Conservation (phyloP, 2,797 vertebrate genomes). For the Manis pentadactyla region DNA sequence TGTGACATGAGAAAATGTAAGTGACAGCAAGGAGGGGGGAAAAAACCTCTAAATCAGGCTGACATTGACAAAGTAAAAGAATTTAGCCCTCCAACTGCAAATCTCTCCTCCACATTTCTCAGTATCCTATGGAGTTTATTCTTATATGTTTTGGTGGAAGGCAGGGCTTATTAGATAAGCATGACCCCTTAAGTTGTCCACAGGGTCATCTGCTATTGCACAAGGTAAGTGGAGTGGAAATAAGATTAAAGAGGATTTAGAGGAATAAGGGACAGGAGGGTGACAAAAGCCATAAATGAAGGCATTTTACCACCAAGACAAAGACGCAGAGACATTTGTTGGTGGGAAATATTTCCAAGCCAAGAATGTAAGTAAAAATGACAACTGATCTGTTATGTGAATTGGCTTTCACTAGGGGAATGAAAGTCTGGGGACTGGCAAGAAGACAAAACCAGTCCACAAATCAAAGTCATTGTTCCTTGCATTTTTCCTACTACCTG, state of each 20-base stretch:
- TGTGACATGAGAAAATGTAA: not conserved
- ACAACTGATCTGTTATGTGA: not conserved
- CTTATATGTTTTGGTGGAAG: not conserved
- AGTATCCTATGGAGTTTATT: accelerated
- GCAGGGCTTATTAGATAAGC: accelerated
- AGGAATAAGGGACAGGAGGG: not conserved
- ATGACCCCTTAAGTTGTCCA: not conserved
- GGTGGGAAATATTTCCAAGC: conserved; percentile 29
- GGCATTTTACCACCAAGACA: not conserved
- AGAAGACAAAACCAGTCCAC: not conserved
- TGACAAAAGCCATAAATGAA: not conserved
- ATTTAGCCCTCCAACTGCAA: accelerated
- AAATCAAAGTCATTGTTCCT: not conserved
- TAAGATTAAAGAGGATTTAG: not conserved
- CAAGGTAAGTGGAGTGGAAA: not conserved
- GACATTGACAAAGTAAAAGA: not conserved
- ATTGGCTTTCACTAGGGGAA: not conserved
- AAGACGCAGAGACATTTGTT: not conserved
- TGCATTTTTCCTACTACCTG: not conserved
- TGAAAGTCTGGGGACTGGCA: not conserved
- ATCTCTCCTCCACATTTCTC: not conserved
- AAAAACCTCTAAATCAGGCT: not conserved
- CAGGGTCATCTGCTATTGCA: not conserved
- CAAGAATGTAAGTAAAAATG: conserved; percentile 23
- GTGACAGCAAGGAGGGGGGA: not conserved